Evolutionary conservation across 2,113 vertebrate genomes (phyloP).

Genomic region (Lynx canadensis): DNA sequence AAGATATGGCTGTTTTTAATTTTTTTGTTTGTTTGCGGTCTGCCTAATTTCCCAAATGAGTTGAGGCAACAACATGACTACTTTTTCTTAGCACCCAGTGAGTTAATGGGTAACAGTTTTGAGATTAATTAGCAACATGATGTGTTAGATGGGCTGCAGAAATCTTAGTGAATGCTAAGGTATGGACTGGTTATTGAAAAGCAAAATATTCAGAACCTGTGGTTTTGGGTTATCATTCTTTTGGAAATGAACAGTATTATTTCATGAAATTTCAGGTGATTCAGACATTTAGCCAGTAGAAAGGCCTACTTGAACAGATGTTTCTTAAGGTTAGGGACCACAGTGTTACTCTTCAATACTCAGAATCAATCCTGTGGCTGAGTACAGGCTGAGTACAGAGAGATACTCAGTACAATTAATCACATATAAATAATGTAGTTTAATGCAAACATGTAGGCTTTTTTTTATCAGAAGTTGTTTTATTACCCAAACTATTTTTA

Average conservation of each 20-base stretch:
- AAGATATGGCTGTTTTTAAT: neutral
- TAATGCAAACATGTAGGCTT: neutral
- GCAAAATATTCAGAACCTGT: neutral
- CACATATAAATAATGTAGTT: neutral
- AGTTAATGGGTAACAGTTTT: neutral
- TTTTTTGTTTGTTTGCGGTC: neutral
- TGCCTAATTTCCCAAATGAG: constrained; percentile 6
- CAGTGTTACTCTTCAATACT: neutral
- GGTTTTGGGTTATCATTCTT: neutral
- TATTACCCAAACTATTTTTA: constrained; percentile 45
- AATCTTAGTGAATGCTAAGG: neutral
- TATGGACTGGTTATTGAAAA: neutral
- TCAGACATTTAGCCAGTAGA: neutral
- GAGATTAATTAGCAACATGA: constrained; percentile 19
- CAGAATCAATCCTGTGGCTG: neutral
- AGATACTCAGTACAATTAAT: neutral
- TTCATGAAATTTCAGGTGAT: neutral
- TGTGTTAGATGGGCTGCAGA: neutral
- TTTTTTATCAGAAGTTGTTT: neutral
- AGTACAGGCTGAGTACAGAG: neutral
- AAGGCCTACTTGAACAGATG: neutral
- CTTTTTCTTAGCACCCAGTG: neutral
- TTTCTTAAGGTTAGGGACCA: neutral
- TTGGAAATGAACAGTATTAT: neutral
- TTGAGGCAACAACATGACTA: neutral